These are phyloP conservation scores for Chirona hameri DNA, from an alignment of 2,888 invertebrate genomes.

Conservation along the genomic window DNA sequence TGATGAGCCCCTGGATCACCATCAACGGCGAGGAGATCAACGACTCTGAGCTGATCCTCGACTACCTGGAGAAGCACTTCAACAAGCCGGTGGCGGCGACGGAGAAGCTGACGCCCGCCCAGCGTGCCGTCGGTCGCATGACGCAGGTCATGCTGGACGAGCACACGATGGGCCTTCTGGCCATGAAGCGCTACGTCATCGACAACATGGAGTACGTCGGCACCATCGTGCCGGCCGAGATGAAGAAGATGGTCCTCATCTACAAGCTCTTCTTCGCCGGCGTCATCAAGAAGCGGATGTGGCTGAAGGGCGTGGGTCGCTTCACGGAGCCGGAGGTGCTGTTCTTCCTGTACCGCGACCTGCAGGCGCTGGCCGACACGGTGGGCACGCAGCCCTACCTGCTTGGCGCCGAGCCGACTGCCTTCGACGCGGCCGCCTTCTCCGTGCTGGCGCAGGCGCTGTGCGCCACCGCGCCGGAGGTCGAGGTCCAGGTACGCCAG, in stretches of 20 bases:
- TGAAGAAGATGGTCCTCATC: background rate
- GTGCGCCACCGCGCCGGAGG: constrained; percentile 8
- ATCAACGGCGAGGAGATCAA: constrained; percentile 27
- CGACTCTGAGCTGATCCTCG: constrained; percentile 8
- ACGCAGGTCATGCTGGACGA: constrained; percentile 28
- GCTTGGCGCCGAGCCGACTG: constrained; percentile 25
- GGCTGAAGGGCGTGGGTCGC: constrained; percentile 2
- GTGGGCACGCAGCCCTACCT: constrained; percentile 28
- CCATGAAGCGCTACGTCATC: constrained; percentile 29
- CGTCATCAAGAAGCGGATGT: background rate
- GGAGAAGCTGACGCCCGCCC: background rate
- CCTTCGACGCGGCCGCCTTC: constrained; percentile 13
- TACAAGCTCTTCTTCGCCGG: background rate
- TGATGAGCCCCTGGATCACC: constrained; percentile 31
- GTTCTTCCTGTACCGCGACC: constrained; percentile 3
- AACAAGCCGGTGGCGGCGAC: constrained; percentile 11
- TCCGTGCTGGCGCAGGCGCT: background rate
- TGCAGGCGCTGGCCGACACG: constrained; percentile 22
- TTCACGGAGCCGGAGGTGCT: constrained; percentile 24
- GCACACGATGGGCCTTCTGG: constrained; percentile 23
- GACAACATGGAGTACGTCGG: constrained; percentile 1
- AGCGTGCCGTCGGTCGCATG: background rate
- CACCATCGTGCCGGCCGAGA: background rate
- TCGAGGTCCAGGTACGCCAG: constrained; percentile 22
- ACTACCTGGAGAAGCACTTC: constrained; percentile 12